Evolutionary conservation across 2,113 vertebrate genomes (phyloP).

Genomic region (Lepus europaeus): DNA sequence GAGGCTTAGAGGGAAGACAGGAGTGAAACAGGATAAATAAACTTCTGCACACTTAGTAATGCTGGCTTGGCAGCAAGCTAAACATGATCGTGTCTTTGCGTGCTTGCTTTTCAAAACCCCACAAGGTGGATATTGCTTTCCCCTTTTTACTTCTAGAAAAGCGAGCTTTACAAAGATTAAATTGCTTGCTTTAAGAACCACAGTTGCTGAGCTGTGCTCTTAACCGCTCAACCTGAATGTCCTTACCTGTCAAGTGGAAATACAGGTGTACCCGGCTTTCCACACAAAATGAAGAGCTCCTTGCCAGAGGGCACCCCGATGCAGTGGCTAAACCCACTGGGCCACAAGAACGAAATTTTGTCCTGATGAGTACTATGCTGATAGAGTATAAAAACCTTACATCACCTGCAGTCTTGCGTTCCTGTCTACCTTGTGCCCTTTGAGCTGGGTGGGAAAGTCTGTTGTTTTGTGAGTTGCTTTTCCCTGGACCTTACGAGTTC

Average conservation of each 20-base stretch:
- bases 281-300: background rate
- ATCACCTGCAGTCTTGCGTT: background rate
- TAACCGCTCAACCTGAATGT: background rate
- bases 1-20: background rate
- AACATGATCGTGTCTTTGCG: conserved; percentile 16
- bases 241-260: background rate
- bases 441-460: conserved; percentile 10
- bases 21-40: conserved; percentile 14
- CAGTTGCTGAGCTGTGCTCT: background rate
- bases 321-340: no score
- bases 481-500: background rate
- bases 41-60: no score
- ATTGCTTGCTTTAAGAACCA: background rate
- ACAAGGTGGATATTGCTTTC: background rate
- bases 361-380: background rate
- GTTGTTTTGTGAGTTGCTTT: background rate
- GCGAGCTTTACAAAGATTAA: background rate
- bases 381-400: background rate
- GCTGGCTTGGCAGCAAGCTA: background rate
- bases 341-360: background rate
- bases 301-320: background rate
- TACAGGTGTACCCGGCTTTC: background rate
- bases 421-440: background rate
- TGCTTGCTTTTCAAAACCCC: conserved; percentile 14
- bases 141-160: conserved; percentile 22